Evolutionary conservation across 2,888 invertebrate genomes (phyloP), one percentile per base, ranked within the genome.

Genomic region (Dolomedes plantarius): DNA sequence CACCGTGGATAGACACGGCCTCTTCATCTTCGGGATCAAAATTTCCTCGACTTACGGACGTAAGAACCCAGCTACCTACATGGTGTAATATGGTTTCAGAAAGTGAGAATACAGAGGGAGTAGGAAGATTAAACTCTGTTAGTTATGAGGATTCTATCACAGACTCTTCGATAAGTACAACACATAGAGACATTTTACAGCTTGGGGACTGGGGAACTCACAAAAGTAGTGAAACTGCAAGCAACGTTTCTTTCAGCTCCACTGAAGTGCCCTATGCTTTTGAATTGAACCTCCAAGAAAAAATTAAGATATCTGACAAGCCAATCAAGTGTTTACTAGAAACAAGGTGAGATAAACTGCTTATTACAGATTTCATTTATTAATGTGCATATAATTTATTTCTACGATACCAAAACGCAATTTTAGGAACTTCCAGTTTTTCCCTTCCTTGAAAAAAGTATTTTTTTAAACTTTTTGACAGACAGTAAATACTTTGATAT

Each of bases 261-360:
- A 86, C 87, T 11, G 91, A 91, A 50, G 88, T 89, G 16, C 90
- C 90, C 27, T 91, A 90, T 86, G 89, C 89, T 62, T 90, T 90
- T 68, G 90, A 91, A 78, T 89, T 93, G 72, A 89, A 89, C 7
- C 89, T 93, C 19, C 90, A 91, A 83, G 92, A 92, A 89, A 92
- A 92, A 89, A 90, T 92, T 86, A 93, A 93, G 90, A 91, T 93
- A 39, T 91, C 92, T 0, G 93, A 93, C 89, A 91, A 91, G 82
- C 92, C 93, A 0, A 91, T 93, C 69, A 91, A 91, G 86, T 91
- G 91, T 89, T 90, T 93, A 28, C 36, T 87, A 31, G 79, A 83
- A 77, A 77, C 87, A 9, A 82, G 76, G 88, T 88, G 73, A 78
- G 41, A 16, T 7, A 36, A 7, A 9, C n/a, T n/a, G n/a, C 6